These are phyloP conservation scores for Acanthosepion esculentum DNA, from an alignment of 2,888 invertebrate species.

Conservation along the genomic window DNA sequence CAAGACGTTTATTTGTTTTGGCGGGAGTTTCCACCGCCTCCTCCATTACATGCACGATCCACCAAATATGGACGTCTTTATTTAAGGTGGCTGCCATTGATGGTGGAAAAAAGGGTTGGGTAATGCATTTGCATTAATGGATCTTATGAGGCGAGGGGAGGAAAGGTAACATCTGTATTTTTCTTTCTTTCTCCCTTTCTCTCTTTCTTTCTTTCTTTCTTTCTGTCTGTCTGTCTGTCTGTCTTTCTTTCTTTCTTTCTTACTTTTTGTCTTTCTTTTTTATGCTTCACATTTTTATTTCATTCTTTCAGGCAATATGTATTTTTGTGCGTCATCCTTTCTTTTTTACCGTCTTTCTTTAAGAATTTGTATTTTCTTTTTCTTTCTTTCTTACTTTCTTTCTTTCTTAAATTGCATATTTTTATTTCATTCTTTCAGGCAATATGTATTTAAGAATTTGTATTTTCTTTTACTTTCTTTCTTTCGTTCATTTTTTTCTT, in stretches of 20 bases:
- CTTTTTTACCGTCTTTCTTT: neutral
- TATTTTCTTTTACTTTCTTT: neutral
- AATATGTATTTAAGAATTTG: too few relatives aligned
- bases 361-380: too few relatives aligned
- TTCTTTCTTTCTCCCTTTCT: neutral
- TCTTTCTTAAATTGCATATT: neutral
- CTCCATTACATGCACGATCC: neutral
- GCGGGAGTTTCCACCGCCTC: neutral
- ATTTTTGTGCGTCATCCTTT: too few relatives aligned
- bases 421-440: neutral
- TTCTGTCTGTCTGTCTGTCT: neutral
- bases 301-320: too few relatives aligned
- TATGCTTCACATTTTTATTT: too few relatives aligned
- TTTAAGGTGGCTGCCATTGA: neutral
- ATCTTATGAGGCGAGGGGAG: neutral
- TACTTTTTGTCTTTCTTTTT: neutral
- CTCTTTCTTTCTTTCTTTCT: too few relatives aligned
- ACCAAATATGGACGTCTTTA: neutral
- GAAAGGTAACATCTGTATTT: too few relatives aligned
- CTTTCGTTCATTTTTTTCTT: too few relatives aligned
- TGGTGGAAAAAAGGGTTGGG: neutral
- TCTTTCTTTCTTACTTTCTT: too few relatives aligned
- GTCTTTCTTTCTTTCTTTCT: neutral
- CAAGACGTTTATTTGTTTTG: slow-evolving; percentile 33
- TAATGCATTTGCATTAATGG: neutral